Evolutionary conservation across 2,113 vertebrate genomes (phyloP), one percentile per base, ranked within the genome.

Genomic region (Aptenodytes forsteri): DNA sequence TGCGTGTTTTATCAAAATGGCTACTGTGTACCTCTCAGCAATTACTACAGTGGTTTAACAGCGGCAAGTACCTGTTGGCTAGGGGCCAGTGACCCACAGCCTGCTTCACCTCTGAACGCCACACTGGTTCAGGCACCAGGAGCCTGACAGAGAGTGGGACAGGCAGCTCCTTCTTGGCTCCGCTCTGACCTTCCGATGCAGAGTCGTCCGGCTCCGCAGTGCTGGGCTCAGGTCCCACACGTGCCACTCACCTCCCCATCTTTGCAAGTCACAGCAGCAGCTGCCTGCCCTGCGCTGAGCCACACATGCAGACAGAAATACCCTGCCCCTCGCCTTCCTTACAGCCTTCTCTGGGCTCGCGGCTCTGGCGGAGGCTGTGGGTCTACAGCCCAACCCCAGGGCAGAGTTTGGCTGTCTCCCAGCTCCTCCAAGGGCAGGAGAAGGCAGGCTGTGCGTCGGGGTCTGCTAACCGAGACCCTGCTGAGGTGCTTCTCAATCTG

Each of bases 181-280:
- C 6, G 23, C 18, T 54, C 47, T 2, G 14, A 5, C 61, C 30
- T 44, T 27, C 38, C 7, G 2, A 2, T 2, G 18, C 23, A 1
- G 47, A 52, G 59, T 34, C 2, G 16, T 40, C 18, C 52, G 18
- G 34, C 56, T 30, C 36, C 6, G 11, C 27, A 16, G 27, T 2
- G 36, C 50, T 13, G 50, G 50, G 50, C 70, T n/a, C 23, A 2
- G 16, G 30, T 19, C 72, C 54, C 40, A 2, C 30, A 5, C 1
- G 6, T 9, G 22, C 52, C 7, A 5, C 40, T 27, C 25, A 2
- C 42, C 55, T 46, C 17, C 32, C 54, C 3, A 6, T 27, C 72
- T 22, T 32, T 14, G 29, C 29, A 9, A 2, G 16, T 49, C 46
- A 3, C 27, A 14, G 40, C 27, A 9, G 70, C 38, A 5, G 29